Percentiles rank a stretch among this genome's conserved stretches.
phyloP scores from a whole-genome alignment of 2,888 invertebrate species.

The Celastrina argiolus region DNA sequence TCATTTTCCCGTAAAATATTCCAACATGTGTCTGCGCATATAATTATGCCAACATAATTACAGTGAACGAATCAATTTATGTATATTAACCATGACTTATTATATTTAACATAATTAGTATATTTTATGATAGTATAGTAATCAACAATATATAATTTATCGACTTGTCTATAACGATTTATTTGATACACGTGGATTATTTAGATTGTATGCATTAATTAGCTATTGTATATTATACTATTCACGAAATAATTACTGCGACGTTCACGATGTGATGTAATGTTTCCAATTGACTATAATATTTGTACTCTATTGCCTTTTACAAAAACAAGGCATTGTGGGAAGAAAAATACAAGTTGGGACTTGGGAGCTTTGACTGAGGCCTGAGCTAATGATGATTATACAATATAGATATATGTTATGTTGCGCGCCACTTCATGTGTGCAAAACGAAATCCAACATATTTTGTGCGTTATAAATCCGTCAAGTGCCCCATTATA shows the following conservation, averaged over 20 bases:
- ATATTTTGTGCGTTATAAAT: no score
- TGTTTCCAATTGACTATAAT: no score
- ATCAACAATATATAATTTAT: conserved; percentile 9
- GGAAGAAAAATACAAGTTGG: no score
- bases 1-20: background rate
- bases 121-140: background rate
- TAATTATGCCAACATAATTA: background rate
- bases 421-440: no score
- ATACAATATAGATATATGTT: no score
- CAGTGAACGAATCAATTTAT: conserved; percentile 12
- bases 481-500: no score
- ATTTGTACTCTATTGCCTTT: no score
- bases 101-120: conserved; percentile 12
- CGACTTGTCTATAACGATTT: background rate
- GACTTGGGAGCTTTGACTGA: no score
- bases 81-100: conserved; percentile 4
- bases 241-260: background rate
- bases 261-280: background rate
- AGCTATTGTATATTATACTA: background rate
- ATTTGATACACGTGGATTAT: background rate
- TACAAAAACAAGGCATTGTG: no score
- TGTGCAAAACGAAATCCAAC: no score
- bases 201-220: conserved; percentile 1
- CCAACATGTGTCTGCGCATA: background rate
- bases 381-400: no score